phyloP scores from a whole-genome alignment of 2,113 vertebrate species.

The Seriola dumerili region DNA sequence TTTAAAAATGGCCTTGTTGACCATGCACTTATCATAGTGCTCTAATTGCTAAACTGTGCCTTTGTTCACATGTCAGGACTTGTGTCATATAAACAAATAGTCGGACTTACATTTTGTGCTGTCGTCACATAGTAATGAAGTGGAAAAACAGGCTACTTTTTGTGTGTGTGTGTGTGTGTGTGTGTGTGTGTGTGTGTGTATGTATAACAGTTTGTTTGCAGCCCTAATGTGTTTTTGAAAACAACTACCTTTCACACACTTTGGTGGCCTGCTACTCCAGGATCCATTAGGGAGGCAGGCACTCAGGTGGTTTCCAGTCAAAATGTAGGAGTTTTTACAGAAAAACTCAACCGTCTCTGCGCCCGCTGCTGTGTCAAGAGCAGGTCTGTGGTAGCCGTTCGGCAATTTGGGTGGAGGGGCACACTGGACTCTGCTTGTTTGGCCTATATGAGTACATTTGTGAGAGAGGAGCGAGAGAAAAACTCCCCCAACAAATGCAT shows the following conservation, averaged over 20 bases:
- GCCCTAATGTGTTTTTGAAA: constrained; percentile 16
- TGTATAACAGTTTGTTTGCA: background rate
- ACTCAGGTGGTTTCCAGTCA: constrained; percentile 88
- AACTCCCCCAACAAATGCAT: background rate
- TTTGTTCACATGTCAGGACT: background rate
- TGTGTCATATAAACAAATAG: background rate
- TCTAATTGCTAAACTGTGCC: background rate
- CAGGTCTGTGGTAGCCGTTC: constrained; percentile 87
- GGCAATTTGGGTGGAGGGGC: constrained; percentile 83
- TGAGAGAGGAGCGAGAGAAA: background rate
- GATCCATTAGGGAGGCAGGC: constrained; percentile 84
- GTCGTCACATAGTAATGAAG: background rate
- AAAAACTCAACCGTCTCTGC: constrained; percentile 86
- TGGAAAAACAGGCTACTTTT: background rate
- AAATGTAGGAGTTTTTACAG: constrained; percentile 89
- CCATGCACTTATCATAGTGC: background rate
- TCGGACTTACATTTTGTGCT: background rate
- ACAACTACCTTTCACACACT: constrained; percentile 76
- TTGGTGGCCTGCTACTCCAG: constrained; percentile 75
- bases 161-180: constrained; percentile 4
- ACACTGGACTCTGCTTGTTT: constrained; percentile 84
- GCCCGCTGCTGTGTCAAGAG: constrained; percentile 65
- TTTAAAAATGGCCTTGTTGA: background rate
- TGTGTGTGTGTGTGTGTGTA: constrained; percentile 6
- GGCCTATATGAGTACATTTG: constrained; percentile 7